Percentiles rank a stretch among this genome's conserved stretches.
Conservation (phyloP, 2,888 invertebrate species). For the Habrosyne pyritoides region DNA sequence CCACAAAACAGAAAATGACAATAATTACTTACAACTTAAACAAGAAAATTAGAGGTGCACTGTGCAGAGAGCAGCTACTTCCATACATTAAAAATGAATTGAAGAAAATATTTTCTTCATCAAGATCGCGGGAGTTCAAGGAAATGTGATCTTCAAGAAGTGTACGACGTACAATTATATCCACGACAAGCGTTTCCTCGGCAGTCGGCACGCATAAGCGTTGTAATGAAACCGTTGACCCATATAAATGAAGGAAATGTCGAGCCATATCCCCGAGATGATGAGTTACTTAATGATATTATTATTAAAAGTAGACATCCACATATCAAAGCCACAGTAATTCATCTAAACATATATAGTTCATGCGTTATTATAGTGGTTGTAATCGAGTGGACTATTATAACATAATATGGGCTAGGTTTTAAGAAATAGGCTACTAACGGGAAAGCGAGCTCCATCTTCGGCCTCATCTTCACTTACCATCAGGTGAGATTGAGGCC, state of each 20-base stretch:
- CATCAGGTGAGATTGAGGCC: too few relatives aligned
- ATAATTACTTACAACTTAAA: too few relatives aligned
- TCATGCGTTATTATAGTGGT: too few relatives aligned
- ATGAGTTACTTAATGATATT: conserved; percentile 2
- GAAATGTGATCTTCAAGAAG: neutral
- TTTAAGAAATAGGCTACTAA: too few relatives aligned
- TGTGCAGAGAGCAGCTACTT: too few relatives aligned
- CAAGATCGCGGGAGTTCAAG: neutral
- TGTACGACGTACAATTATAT: neutral
- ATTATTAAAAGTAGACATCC: neutral
- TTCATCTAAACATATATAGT: too few relatives aligned
- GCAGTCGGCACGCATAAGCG: conserved; percentile 24
- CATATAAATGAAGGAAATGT: conserved; percentile 19
- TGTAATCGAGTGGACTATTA: too few relatives aligned
- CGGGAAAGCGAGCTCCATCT: too few relatives aligned
- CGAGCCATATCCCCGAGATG: conserved; percentile 4
- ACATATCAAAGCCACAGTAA: neutral
- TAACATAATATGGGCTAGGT: too few relatives aligned
- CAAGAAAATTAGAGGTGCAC: too few relatives aligned
- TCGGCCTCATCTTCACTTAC: too few relatives aligned
- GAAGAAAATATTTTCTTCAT: neutral
- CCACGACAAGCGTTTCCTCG: neutral
- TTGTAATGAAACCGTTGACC: conserved; percentile 37
- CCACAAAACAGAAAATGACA: too few relatives aligned
- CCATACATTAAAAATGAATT: neutral